phyloP scores from a whole-genome alignment of 2,113 vertebrate genomes.

The Charadrius vociferus region DNA sequence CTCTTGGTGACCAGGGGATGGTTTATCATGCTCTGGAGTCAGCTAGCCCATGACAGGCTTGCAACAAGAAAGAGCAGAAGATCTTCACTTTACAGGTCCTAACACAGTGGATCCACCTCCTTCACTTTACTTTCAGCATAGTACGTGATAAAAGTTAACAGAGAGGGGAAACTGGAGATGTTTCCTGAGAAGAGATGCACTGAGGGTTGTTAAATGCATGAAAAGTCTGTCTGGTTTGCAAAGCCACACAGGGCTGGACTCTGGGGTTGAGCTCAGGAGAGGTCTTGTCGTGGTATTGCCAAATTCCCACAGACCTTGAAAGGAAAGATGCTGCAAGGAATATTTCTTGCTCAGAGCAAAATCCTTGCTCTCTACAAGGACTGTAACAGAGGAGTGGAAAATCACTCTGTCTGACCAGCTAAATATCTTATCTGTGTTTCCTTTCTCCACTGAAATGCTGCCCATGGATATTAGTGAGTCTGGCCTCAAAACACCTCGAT shows the following conservation, averaged over 20 bases:
- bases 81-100: not conserved
- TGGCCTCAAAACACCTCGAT: not conserved
- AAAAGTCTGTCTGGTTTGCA: not conserved
- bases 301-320: not conserved
- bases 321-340: not conserved
- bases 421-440: not conserved
- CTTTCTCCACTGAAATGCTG: not conserved
- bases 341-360: not conserved
- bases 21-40: not conserved
- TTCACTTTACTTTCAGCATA: not conserved
- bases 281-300: not conserved
- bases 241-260: fast-evolving
- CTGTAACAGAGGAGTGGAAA: not conserved
- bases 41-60: fast-evolving
- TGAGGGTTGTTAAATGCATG: not conserved
- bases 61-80: not conserved
- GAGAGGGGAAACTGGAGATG: not conserved
- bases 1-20: not conserved
- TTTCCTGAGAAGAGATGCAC: not conserved
- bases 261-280: not conserved
- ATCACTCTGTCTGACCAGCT: not conserved
- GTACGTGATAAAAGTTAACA: not conserved
- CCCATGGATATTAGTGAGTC: not conserved
- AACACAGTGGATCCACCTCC: fast-evolving
- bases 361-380: not conserved